Base-by-base conservation (phyloP, 1,140 invertebrate species). In the Rhopalosiphum padi region DNA sequence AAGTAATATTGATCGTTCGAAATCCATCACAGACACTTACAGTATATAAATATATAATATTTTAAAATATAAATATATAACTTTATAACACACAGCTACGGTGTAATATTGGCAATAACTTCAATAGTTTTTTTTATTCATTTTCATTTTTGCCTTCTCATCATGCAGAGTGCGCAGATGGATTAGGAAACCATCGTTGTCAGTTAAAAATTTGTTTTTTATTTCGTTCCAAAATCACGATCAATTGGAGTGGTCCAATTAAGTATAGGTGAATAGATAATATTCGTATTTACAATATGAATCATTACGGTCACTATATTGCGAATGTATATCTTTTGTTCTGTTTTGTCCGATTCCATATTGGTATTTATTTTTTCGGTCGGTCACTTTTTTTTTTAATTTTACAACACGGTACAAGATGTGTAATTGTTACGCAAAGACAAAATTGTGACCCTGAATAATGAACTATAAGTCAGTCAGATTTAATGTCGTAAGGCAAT, bases 221-320 rank as follows among this genome's bases (percentile, higher is more conserved):
- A 23, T 51, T 88, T 89, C 48, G 87, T 89, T 89, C n/a, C 51
- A 53, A 87, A 87, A 89, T 89, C 87, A 89, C 87, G 87, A 53
- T 46, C 48, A 30, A 87, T 87, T 35, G 23, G 43, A 51, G 86
- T 87, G 46, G 86, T n/a, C 43, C 30, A 51, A 87, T 87, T 87
- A 48, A 35, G 43, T 46, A 18, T 30, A 77, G 46, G 1, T 7
- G 43, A 48, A 18, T 48, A 4, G 21, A 35, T 82, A 77, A 82
- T 86, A 87, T 87, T 87, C n/a, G 86, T 68, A 77, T 87, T 87
- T 87, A 87, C 86, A 87, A 87, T 87, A 87, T 18, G 15, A 87
- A 87, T 87, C 30, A 48, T 87, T 87, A 87, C 86, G 46, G 41
- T n/a, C 1, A 8, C 8, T 85, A 9, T 85, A 9, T 53, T 89